These are phyloP conservation scores for Castor canadensis DNA, from an alignment of 2,113 vertebrate genomes.

Conservation along the genomic window DNA sequence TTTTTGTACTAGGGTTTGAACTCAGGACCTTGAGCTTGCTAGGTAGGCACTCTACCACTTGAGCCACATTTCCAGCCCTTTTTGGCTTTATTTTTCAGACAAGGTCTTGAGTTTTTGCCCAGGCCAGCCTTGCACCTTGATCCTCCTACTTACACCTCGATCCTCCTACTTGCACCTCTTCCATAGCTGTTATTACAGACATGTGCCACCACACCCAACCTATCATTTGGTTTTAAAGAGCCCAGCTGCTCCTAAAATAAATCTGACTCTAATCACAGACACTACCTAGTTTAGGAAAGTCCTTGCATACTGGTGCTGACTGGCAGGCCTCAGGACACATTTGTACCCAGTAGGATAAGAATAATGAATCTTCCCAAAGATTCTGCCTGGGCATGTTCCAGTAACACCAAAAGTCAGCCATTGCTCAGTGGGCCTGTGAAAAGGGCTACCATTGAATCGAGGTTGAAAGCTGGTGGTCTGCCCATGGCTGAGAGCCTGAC, in stretches of 20 bases:
- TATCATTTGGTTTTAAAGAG: no score
- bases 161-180: background rate
- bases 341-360: background rate
- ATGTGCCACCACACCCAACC: background rate
- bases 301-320: background rate
- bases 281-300: background rate
- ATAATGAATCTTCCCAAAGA: background rate
- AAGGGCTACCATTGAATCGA: no score
- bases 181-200: background rate
- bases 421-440: background rate
- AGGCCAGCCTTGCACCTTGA: background rate
- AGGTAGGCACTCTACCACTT: background rate
- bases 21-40: no score
- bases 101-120: background rate
- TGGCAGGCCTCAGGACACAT: background rate
- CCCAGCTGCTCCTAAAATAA: background rate
- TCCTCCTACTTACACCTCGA: no score
- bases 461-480: no score
- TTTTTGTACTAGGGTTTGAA: no score
- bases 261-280: background rate
- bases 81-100: background rate
- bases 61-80: background rate
- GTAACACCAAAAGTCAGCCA: background rate
- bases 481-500: background rate
- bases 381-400: background rate